phyloP scores from a whole-genome alignment of 2,797 vertebrate genomes.

The Chromis chromis region DNA sequence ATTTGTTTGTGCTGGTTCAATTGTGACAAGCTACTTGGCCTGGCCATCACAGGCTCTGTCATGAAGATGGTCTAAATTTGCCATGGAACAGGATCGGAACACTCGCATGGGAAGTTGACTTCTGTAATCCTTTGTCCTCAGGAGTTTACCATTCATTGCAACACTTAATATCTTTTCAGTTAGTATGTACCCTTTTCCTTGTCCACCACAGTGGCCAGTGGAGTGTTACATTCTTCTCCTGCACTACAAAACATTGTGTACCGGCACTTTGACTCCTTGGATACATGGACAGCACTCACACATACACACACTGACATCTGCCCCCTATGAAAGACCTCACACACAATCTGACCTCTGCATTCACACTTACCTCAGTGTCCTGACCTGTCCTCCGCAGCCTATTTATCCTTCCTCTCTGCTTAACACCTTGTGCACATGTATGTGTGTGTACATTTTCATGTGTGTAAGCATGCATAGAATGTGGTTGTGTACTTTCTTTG shows the following conservation, averaged over 20 bases:
- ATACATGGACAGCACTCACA: slow-evolving; percentile 18
- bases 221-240: slow-evolving; percentile 21
- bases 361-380: slow-evolving; percentile 17
- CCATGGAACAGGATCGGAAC: too few relatives aligned
- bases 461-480: slow-evolving; percentile 5
- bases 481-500: slow-evolving; percentile 21
- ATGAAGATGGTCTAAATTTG: not conserved
- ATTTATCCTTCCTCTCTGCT: slow-evolving; percentile 28
- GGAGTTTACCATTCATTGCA: not conserved
- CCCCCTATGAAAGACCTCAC: not conserved
- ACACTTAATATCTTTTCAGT: not conserved
- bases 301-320: slow-evolving; percentile 2
- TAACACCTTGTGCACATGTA: not conserved
- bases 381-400: slow-evolving; percentile 32
- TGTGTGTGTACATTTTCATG: slow-evolving; percentile 10
- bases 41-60: not conserved
- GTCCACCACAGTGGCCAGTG: not conserved
- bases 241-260: slow-evolving; percentile 20
- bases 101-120: not conserved
- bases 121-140: not conserved
- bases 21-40: not conserved
- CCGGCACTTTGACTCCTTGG: slow-evolving; percentile 20
- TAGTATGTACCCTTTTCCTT: not conserved
- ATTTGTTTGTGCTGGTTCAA: not conserved
- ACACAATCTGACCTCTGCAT: not conserved